phyloP scores from a whole-genome alignment of 1,140 invertebrate genomes.

The Camponotus pennsylvanicus region DNA sequence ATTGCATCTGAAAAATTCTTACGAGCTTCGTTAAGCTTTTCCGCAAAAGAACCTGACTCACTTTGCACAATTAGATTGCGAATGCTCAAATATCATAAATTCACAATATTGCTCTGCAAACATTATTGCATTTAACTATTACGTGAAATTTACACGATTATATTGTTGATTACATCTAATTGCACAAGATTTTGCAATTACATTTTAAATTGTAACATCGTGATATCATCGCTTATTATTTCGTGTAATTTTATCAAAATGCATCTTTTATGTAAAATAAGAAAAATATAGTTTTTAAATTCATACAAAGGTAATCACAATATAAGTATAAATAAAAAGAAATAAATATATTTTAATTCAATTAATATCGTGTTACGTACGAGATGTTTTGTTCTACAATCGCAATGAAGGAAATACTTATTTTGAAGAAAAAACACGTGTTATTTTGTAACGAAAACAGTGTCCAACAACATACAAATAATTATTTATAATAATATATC shows the following conservation, averaged over 20 bases:
- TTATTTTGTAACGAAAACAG: slow-evolving; percentile 11
- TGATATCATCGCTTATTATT: background rate
- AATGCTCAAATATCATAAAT: background rate
- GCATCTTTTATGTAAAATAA: background rate
- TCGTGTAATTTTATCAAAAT: background rate
- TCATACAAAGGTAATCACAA: background rate
- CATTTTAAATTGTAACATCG: background rate
- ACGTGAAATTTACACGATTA: background rate
- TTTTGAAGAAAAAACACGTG: background rate
- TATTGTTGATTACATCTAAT: background rate
- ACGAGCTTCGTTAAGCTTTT: background rate
- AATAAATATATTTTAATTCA: background rate
- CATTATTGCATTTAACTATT: background rate
- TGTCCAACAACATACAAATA: background rate
- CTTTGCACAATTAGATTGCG: background rate
- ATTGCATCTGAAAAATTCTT: background rate
- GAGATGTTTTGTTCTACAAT: background rate
- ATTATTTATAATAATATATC: background rate
- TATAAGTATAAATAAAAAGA: background rate
- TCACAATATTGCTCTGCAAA: background rate
- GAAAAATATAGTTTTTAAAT: background rate
- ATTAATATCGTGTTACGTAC: background rate
- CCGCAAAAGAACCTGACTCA: background rate
- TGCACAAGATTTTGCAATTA: too few relatives aligned
- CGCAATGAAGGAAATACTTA: background rate